Evolutionary conservation across 1,140 invertebrate genomes (phyloP), one percentile per base, ranked within the genome.

Genomic region (Tetragnatha versicolor): DNA sequence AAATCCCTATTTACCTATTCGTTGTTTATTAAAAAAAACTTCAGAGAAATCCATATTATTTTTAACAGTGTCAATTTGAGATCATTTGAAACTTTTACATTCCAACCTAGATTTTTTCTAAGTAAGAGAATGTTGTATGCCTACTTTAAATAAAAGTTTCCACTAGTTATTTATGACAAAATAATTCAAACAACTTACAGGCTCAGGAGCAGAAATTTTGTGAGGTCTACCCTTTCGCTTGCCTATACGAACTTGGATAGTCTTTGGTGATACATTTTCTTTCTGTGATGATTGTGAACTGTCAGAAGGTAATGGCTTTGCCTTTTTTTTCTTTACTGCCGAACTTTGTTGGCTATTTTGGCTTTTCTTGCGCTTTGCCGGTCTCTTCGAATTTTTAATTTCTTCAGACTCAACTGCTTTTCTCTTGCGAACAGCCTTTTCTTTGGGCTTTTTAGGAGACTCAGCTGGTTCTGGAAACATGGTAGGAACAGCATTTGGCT

Each of bases 401-500:
- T 60, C 55, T 35, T 70, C 68, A 27, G 17, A 37, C 4, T 61
- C 55, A n/a, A 20, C 12, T 14, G 69, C 42, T 49, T 69, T 79
- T 39, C 73, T 47, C 31, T 66, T 77, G 1, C 39, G 47, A 12
- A 20, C 5, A 1, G 31, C 1, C n/a, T 63, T 63, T 65, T 76
- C 60, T 35, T 63, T 65, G n/a, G 12, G 25, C 31, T 42, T 47
- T 45, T 66, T 77, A n/a, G 76, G 55, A 25, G 76, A 45, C 69
- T 79, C 49, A 2, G 37, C 5, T 14, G 76, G 76, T n/a, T 60
- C 49, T 14, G 76, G 63, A 33, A 72, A 70, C 25, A 79, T 12
- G 6, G 77, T 72, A n/a, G 77, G 77, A 51, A 79, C 37, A 17
- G 77, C 77, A 70, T 70, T 79, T 6, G 77, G 77, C 33, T 79